phyloP scores from a whole-genome alignment of 2,797 vertebrate species.

The Smutsia gigantea region DNA sequence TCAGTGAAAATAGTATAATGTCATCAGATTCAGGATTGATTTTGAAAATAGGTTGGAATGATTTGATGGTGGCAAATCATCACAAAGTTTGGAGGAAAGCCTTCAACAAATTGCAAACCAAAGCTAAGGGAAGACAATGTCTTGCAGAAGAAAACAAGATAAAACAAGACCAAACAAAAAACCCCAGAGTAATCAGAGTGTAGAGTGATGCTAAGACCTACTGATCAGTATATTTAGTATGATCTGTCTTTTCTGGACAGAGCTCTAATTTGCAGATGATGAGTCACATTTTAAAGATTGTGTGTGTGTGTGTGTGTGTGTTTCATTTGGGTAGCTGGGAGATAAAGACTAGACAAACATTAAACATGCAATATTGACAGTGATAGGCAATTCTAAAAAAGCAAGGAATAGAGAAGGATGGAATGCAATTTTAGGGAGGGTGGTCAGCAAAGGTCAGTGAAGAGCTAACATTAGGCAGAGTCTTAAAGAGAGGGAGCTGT shows the following conservation, averaged over 20 bases:
- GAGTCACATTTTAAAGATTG: not conserved
- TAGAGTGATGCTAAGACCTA: not conserved
- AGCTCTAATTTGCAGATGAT: not conserved
- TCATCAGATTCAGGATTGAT: not conserved
- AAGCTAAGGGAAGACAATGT: not conserved
- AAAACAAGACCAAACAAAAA: not conserved
- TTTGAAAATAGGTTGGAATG: not conserved
- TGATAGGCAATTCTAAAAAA: not conserved
- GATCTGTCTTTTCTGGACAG: not conserved
- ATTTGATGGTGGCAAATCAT: not conserved
- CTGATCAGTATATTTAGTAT: not conserved
- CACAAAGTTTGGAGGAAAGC: not conserved
- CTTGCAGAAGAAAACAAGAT: not conserved
- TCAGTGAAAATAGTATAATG: not conserved
- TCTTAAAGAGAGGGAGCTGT: not conserved
- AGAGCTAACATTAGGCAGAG: not conserved
- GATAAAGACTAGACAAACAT: not conserved
- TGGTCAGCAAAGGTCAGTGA: not conserved
- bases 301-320: not conserved
- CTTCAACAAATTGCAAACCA: not conserved
- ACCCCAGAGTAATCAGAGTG: not conserved
- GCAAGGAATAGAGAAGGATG: not conserved
- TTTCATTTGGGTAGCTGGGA: not conserved
- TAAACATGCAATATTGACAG: not conserved
- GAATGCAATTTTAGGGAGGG: not conserved